phyloP scores from a whole-genome alignment of 92 coral and sea anemone species.

The Ricordea florida region DNA sequence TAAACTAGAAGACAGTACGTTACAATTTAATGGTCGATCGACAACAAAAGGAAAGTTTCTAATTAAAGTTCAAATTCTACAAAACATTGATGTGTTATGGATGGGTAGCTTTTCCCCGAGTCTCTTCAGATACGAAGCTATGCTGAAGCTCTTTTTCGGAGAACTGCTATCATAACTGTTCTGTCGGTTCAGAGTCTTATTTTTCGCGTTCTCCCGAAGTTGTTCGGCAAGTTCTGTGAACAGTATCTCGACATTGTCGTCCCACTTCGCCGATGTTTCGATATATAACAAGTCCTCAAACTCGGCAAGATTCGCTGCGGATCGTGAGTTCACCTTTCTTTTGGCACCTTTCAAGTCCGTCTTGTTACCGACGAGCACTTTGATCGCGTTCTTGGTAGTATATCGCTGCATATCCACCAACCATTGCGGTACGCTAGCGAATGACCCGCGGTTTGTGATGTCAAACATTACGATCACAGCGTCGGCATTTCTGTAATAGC shows the following conservation, averaged over 20 bases:
- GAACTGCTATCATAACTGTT: conserved; percentile 17
- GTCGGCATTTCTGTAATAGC: conserved; percentile 96
- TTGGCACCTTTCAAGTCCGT: conserved; percentile 93
- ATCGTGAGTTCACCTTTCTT: conserved; percentile 88
- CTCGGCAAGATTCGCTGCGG: conserved; percentile 96
- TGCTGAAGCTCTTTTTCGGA: conserved; percentile 27
- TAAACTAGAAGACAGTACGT: too few relatives aligned
- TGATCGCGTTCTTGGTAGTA: conserved; percentile 73
- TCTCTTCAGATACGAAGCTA: conserved; percentile 44
- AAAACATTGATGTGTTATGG: conserved; percentile 40
- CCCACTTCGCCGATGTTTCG: conserved; percentile 98
- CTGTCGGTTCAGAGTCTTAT: conserved; percentile 32
- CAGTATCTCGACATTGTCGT: conserved; percentile 88
- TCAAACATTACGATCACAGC: conserved; percentile 98
- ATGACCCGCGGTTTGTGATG: conserved; percentile 91
- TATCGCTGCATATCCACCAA: conserved; percentile 88
- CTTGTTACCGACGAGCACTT: conserved; percentile 96
- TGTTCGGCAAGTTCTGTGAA: conserved; percentile 95
- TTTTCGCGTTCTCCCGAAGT: conserved; percentile 87
- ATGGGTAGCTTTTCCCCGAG: conserved; percentile 58
- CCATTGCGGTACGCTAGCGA: conserved; percentile 99
- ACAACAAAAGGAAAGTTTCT: too few relatives aligned
- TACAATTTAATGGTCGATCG: too few relatives aligned
- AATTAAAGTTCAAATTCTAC: conserved; percentile 40
- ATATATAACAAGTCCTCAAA: conserved; percentile 93